Base-by-base conservation (phyloP, 2,888 invertebrate species). In the Noctua janthe region DNA sequence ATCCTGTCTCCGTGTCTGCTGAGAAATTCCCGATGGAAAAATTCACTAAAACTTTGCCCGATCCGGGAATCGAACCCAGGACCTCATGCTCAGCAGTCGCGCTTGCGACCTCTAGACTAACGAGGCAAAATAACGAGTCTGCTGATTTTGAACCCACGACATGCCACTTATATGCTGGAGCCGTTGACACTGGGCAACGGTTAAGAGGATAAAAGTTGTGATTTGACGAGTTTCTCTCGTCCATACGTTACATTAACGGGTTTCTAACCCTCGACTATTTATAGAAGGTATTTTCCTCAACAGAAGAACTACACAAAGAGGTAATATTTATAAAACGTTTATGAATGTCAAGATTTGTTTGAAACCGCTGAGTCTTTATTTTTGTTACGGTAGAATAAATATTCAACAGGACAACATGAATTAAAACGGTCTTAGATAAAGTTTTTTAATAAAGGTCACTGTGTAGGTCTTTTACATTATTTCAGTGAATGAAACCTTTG, bases 401-500 rank as follows among this genome's bases (percentile, higher is more conserved):
- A 39, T 56, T 29, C 20, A 54, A 20, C 17, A 11, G n/a, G 4
- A 10, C 17, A 15, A 47, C 17, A 78, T 39, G 66, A 62, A 62
- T 62, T 62, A 79, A 51, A 78, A 47, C 17, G 66, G 43, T 54
- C n/a, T 47, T 4, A 47, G 54, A 35, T 59, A 69, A 69, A 39
- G 39, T 70, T 71, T 39, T 15, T 15, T 72, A 29, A 69, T 72
- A 70, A 82, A 62, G 29, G 62, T 76, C n/a, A 54, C 1, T 11
- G 15, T 62, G 35, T 62, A 54, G 39, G 47, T 70, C 20, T 72
- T 23, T 35, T 29, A n/a, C 17, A 35, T 71, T 2, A 43, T 83
- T 83, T 39, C n/a, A 56, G 20, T 49, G n/a, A 77, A 56, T 49
- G 2, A 71, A 69, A 62, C 72, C 62, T 76, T 76, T 69, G 64